Conservation (phyloP, 2,888 invertebrate genomes). For the Mallateleia sp. region DNA sequence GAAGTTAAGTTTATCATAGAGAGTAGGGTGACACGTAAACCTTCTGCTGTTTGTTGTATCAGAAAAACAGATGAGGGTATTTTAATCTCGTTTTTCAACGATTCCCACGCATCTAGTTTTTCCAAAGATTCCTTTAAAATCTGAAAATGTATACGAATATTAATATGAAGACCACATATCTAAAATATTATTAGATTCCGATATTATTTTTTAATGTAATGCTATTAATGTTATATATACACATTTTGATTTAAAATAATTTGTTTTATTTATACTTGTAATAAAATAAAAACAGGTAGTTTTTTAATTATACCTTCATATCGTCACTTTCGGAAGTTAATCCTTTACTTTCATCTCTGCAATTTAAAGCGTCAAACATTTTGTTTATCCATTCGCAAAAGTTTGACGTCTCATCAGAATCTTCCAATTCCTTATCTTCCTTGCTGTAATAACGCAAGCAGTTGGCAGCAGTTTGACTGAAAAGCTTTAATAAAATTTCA, state of each 20-base stretch:
- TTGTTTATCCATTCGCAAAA: constrained; percentile 24
- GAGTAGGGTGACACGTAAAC: constrained; percentile 47
- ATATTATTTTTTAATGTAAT: constrained; percentile 5
- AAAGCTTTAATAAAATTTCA: background rate
- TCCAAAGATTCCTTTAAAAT: constrained; percentile 47
- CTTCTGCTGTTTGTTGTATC: constrained; percentile 43
- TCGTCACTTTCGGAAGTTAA: constrained; percentile 24
- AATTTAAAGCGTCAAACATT: constrained; percentile 5
- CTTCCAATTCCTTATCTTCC: background rate
- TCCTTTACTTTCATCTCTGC: constrained; percentile 15
- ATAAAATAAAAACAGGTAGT: background rate
- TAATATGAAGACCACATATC: background rate
- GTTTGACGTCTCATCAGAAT: background rate
- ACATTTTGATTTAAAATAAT: constrained; percentile 8
- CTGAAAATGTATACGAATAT: constrained; percentile 27
- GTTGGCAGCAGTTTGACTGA: background rate
- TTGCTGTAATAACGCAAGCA: background rate
- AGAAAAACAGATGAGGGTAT: constrained; percentile 36
- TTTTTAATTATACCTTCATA: constrained; percentile 21
- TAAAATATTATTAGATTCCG: constrained; percentile 5
- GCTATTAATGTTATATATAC: constrained; percentile 10
- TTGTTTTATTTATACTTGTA: constrained; percentile 9
- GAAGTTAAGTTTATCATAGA: constrained; percentile 36
- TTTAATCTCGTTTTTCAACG: constrained; percentile 1
- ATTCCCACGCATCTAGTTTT: constrained; percentile 60